Evolutionary conservation across 2,113 vertebrate genomes (phyloP).

Genomic region (Corythaeola cristata): DNA sequence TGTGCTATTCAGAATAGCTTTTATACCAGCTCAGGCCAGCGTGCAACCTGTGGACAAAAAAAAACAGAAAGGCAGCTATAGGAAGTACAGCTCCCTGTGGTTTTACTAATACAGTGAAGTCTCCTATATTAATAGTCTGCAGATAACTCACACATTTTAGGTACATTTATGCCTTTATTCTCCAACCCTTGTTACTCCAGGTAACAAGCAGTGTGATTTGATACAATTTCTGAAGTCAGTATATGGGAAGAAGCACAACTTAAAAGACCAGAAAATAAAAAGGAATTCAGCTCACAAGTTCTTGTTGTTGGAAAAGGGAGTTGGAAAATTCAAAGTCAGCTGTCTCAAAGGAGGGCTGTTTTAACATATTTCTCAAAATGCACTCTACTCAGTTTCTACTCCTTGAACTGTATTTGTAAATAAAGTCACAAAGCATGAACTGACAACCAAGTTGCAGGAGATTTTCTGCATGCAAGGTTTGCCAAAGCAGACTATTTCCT

Average conservation of each 20-base stretch:
- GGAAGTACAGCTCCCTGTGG: neutral
- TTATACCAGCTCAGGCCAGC: neutral
- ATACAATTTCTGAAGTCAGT: neutral
- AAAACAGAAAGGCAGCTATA: neutral
- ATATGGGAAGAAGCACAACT: neutral
- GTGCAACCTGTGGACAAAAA: neutral
- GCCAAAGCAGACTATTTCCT: neutral
- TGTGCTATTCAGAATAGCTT: neutral
- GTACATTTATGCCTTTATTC: neutral
- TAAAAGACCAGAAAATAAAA: neutral
- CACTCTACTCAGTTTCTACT: neutral
- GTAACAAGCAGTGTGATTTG: neutral
- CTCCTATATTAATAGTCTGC: neutral
- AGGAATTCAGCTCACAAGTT: neutral
- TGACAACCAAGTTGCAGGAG: neutral
- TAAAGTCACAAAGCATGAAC: neutral
- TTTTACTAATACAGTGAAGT: neutral
- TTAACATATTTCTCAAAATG: neutral
- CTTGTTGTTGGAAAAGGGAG: neutral
- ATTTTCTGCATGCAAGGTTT: neutral
- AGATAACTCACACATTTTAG: neutral
- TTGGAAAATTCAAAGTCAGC: neutral
- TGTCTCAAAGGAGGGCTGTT: neutral
- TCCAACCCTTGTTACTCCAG: neutral
- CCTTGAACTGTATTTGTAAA: neutral